These are phyloP conservation scores for Lutraria rhynchaena DNA, from an alignment of 1,140 invertebrate species.

Conservation along the genomic window DNA sequence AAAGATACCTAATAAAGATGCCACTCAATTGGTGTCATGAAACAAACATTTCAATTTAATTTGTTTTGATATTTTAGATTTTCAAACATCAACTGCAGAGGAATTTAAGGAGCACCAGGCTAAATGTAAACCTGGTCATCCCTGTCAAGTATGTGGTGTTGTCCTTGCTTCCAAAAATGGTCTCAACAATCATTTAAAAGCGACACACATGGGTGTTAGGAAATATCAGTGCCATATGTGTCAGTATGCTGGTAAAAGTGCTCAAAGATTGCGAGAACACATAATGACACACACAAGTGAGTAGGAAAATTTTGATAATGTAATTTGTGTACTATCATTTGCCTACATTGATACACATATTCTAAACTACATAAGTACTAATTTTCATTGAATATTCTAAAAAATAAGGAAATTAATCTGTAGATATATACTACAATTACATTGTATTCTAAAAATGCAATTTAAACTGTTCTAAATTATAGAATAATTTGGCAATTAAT, in stretches of 20 bases:
- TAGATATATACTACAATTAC: no score
- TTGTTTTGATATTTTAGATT: neutral
- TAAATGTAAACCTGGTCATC: slow-evolving; percentile 6
- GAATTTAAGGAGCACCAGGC: slow-evolving; percentile 12
- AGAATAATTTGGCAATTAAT: no score
- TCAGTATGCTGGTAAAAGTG: slow-evolving; percentile 33
- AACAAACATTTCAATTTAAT: no score
- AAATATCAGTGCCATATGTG: slow-evolving; percentile 43
- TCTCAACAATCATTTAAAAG: slow-evolving; percentile 7
- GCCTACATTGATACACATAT: no score
- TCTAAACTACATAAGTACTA: no score
- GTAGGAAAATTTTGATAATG: neutral
- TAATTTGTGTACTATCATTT: neutral
- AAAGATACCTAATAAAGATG: no score
- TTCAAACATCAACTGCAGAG: neutral
- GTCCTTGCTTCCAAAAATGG: slow-evolving; percentile 9
- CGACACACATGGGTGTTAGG: slow-evolving; percentile 32
- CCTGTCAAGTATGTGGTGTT: slow-evolving; percentile 38
- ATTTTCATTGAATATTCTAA: no score
- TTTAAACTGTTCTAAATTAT: no score
- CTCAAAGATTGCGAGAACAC: slow-evolving; percentile 18
- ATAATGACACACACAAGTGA: slow-evolving; percentile 14
- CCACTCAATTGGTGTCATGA: no score
- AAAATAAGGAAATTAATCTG: no score
- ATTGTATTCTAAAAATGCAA: no score